Conservation (phyloP, 2,888 invertebrate genomes). For the Neoitamus cyanurus region DNA sequence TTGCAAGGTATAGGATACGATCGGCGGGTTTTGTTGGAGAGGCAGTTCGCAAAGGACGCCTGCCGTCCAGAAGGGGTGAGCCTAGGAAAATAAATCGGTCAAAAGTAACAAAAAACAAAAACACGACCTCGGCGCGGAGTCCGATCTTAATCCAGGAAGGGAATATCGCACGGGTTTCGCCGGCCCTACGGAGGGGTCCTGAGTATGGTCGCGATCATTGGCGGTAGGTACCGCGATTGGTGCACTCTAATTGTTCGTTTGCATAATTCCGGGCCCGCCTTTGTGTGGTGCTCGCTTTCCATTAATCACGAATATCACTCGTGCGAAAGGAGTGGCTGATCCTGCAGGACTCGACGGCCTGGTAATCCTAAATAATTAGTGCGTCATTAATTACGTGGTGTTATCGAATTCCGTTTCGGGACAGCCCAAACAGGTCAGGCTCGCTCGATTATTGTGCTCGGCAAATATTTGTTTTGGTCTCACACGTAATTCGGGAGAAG, state of each 20-base stretch:
- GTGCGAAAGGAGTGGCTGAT: conserved; percentile 49
- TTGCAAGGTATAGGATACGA: neutral
- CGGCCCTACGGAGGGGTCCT: conserved; percentile 6
- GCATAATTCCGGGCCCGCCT: neutral
- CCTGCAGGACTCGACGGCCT: conserved; percentile 41
- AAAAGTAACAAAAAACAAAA: conserved; percentile 52
- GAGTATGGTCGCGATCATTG: conserved; percentile 10
- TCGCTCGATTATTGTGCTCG: conserved; percentile 17
- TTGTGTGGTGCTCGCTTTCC: conserved; percentile 51
- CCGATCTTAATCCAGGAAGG: conserved; percentile 30
- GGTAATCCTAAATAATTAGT: conserved; percentile 58
- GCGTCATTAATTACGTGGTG: conserved; percentile 56
- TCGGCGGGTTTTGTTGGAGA: neutral
- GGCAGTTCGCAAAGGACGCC: neutral
- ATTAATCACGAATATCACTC: conserved; percentile 55
- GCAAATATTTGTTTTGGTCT: conserved; percentile 57
- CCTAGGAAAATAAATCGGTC: conserved; percentile 45
- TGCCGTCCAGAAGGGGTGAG: conserved; percentile 41
- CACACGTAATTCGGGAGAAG: conserved; percentile 50
- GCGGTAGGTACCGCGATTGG: conserved; percentile 25
- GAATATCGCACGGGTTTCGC: conserved; percentile 15
- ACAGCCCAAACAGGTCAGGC: conserved; percentile 17
- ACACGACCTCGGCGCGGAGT: conserved; percentile 39
- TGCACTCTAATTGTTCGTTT: conserved; percentile 50
- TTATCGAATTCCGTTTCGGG: conserved; percentile 53